Evolutionary conservation across 2,113 vertebrate species (phyloP).

Genomic region (Chamaetylas fuelleborni): DNA sequence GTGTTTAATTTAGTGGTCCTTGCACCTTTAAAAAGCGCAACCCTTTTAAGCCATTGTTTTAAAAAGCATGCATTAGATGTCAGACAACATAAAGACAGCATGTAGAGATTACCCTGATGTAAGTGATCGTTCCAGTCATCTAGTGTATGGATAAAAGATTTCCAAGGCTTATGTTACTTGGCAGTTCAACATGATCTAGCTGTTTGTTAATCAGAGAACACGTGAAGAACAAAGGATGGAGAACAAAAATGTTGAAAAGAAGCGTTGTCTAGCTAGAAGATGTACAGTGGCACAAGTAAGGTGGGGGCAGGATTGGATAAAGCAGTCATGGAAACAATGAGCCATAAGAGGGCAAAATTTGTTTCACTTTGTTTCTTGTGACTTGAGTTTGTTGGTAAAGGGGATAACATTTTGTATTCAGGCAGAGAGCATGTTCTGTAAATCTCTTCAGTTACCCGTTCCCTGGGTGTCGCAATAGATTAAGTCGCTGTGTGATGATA

Average conservation of each 20-base stretch:
- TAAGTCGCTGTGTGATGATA: slow-evolving; percentile 63
- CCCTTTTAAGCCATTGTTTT: background rate
- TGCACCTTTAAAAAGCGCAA: background rate
- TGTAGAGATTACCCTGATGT: background rate
- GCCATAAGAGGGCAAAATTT: background rate
- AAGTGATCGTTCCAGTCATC: background rate
- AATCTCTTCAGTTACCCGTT: slow-evolving; percentile 52
- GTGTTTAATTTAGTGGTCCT: background rate
- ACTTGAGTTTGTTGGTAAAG: slow-evolving; percentile 44
- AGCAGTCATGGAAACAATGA: background rate
- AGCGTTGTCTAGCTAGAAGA: background rate
- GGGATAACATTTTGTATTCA: slow-evolving; percentile 33
- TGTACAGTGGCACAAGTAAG: background rate
- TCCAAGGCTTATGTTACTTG: background rate
- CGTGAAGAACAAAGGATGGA: slow-evolving; percentile 25
- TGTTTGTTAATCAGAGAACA: slow-evolving; percentile 57
- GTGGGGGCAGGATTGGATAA: background rate
- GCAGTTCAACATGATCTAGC: slow-evolving; percentile 37
- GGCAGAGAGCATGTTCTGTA: slow-evolving; percentile 48
- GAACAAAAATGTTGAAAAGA: slow-evolving; percentile 23
- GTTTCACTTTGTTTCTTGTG: slow-evolving; percentile 25
- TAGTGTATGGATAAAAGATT: slow-evolving; percentile 28
- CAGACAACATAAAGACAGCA: background rate
- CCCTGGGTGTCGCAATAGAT: slow-evolving; percentile 63
- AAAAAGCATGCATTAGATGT: background rate